Base-by-base conservation (phyloP, 2,888 invertebrate species). In the Himalopsyche kuldschensis region DNA sequence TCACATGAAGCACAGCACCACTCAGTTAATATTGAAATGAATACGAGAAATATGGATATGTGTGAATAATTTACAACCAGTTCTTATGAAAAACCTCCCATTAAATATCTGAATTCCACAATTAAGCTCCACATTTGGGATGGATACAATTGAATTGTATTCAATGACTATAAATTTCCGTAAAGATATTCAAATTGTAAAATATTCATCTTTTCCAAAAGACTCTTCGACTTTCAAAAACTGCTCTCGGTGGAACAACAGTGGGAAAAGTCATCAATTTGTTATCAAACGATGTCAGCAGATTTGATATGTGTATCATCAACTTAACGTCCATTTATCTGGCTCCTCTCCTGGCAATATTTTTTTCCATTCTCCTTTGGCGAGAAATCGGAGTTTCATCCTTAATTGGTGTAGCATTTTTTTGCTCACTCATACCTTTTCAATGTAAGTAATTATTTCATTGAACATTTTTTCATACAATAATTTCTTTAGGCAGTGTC, bases 251-350 rank as follows among this genome's bases (percentile, higher is more conserved):
- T 8, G 88, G 91, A 87, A 92, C 92, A 2, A 92, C 92, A 3
- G 90, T 91, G 3, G 93, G 93, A 0, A 92, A 93, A 87, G 91
- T 93, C 87, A 91, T 93, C 48, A 93, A 93, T 87, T 88, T 93
- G 32, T 89, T 94, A 87, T 92, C 93, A 27, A 93, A 93, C 86
- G 94, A 94, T 88, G 93, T 93, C 11, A 90, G 90, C 86, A 89
- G 93, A 84, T 92, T 93, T 88, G 93, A 93, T 10, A 55, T 1
- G n/a, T 55, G 55, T 24, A 20, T 55, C 3, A 55, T n/a, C 3
- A 24, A 55, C 24, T 55, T 55, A 55, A n/a, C 55, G 6, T 8
- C 55, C 55, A 55, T 55, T 20, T 55, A 55, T 24, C 8, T 92
- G 10, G 92, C 91, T 17, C 93, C 93, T 0, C 85, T 92, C 6